phyloP scores from a whole-genome alignment of 1,140 invertebrate genomes.

The Drosophila pandora region DNA sequence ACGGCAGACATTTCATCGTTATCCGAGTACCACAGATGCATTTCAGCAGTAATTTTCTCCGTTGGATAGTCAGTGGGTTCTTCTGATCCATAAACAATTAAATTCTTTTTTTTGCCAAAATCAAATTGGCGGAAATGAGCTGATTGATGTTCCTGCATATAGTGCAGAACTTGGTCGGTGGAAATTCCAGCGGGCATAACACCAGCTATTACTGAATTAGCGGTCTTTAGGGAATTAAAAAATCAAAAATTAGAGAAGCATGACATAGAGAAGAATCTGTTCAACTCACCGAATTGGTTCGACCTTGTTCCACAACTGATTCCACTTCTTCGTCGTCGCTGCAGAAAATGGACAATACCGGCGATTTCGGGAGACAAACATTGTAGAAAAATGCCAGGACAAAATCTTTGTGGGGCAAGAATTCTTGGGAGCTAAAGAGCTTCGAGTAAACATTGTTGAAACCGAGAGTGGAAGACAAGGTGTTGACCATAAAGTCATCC shows the following conservation, averaged over 20 bases:
- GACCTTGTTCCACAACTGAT: background rate
- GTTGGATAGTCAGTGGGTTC: slow-evolving; percentile 86
- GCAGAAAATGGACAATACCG: slow-evolving; percentile 49
- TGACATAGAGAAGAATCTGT: slow-evolving; percentile 82
- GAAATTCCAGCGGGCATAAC: slow-evolving; percentile 91
- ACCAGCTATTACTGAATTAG: slow-evolving; percentile 85
- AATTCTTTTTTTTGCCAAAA: slow-evolving; percentile 82
- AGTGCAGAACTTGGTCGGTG: slow-evolving; percentile 89
- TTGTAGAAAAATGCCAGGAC: slow-evolving; percentile 57
- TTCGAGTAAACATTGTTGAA: slow-evolving; percentile 74
- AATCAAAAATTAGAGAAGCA: background rate
- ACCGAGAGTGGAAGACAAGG: slow-evolving; percentile 32
- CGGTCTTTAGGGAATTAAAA: slow-evolving; percentile 80
- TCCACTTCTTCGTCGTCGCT: background rate
- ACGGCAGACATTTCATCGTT: slow-evolving; percentile 85
- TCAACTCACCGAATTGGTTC: slow-evolving; percentile 24
- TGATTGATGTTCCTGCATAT: slow-evolving; percentile 85
- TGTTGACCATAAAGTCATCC: slow-evolving; percentile 26
- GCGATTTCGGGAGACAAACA: slow-evolving; percentile 84
- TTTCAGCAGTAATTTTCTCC: slow-evolving; percentile 74
- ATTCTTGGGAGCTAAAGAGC: slow-evolving; percentile 39
- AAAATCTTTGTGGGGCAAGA: slow-evolving; percentile 58
- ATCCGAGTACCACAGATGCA: slow-evolving; percentile 87
- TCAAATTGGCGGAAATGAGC: slow-evolving; percentile 83
- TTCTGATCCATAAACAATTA: slow-evolving; percentile 76